These are phyloP conservation scores for Xenotilapia flavipinnis DNA, from an alignment of 2,113 vertebrate species.

Conservation along the genomic window DNA sequence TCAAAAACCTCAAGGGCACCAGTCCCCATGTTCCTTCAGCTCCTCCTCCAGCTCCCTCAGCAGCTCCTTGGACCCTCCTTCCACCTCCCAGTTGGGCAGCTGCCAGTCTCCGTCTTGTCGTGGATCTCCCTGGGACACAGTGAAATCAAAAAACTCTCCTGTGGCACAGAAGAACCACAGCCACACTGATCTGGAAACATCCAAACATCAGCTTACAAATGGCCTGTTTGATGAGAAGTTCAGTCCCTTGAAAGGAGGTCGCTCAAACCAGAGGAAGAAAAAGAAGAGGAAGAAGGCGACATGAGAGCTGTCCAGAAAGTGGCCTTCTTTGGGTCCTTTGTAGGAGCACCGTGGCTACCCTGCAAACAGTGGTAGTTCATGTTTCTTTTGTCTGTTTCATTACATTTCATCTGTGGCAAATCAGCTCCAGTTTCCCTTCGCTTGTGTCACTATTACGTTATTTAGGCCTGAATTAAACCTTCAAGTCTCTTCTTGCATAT, in stretches of 20 bases:
- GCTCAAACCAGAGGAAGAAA: conserved; percentile 5
- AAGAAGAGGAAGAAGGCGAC: conserved; percentile 38
- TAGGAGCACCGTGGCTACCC: background rate
- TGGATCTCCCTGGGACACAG: background rate
- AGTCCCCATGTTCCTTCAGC: conserved; percentile 10
- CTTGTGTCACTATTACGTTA: background rate
- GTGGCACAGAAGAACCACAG: background rate
- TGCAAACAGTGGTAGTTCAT: conserved; percentile 1
- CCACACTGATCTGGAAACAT: background rate
- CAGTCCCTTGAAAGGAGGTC: background rate
- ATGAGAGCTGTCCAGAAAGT: background rate
- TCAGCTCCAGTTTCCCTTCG: background rate
- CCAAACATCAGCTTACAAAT: conserved; percentile 18
- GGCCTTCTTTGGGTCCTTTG: background rate
- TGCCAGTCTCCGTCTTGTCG: background rate
- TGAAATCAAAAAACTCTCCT: background rate
- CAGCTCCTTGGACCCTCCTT: conserved; percentile 12
- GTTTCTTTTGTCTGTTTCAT: background rate
- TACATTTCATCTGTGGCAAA: background rate
- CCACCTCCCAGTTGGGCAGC: conserved; percentile 12
- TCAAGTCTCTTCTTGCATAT: background rate
- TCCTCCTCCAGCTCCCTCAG: conserved; percentile 44
- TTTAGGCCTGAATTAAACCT: background rate
- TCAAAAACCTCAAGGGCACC: background rate
- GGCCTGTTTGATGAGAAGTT: background rate